Evolutionary conservation across 2,797 vertebrate genomes (phyloP).

Genomic region (Molossus alvarezi): DNA sequence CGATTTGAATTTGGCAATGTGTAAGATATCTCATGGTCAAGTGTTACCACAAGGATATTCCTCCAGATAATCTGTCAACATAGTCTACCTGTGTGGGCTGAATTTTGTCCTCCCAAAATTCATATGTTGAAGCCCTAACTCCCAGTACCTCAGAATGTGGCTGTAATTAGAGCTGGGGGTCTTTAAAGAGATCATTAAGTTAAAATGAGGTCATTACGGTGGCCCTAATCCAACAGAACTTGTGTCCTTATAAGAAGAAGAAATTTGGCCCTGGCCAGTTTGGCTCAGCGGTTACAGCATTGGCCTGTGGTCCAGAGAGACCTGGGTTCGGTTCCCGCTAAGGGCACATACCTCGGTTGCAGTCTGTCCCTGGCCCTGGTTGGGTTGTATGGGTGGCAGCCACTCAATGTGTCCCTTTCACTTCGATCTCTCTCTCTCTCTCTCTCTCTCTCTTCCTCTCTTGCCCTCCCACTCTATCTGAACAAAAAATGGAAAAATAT

Average conservation of each 20-base stretch:
- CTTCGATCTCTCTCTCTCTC: no score
- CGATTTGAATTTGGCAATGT: neutral
- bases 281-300: no score
- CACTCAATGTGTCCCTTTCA: no score
- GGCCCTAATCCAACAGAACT: neutral
- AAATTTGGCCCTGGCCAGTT: neutral
- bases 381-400: no score
- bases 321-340: no score
- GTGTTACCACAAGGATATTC: neutral
- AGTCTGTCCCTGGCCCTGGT: no score
- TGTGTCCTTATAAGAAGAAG: neutral
- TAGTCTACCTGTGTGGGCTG: neutral
- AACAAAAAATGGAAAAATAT: no score
- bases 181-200: constrained; percentile 4
- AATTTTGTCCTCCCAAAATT: neutral
- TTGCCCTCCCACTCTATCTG: no score
- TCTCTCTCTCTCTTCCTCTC: no score
- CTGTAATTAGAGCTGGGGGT: neutral
- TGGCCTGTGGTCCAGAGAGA: no score
- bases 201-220: constrained; percentile 26
- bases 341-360: no score
- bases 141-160: neutral
- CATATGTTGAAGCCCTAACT: neutral
- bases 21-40: neutral
- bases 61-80: neutral